Base-by-base conservation (phyloP, 23 tunicate species). In the Trididemnum clinides region DNA sequence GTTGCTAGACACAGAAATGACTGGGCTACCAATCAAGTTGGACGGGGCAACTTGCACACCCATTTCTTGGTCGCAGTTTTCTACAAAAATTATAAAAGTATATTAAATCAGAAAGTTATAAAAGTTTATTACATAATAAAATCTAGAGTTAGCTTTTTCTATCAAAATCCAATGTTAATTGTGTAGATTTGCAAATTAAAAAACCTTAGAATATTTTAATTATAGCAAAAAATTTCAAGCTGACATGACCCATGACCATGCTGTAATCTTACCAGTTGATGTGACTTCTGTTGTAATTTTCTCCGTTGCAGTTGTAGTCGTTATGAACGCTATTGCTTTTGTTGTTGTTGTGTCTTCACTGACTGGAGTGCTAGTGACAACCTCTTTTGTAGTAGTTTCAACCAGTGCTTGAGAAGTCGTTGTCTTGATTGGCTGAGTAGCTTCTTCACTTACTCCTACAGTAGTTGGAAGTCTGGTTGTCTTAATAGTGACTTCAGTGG, bases 361-460 rank as follows among this genome's bases (percentile, higher is more conserved):
- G 0, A 89, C 21, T 4, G 94, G 88, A 15, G 63, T 76, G 20
- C 75, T 59, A 3, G 27, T 25, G 25, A 28, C 20, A 59, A 59
- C 25, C 22, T 59, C 82, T n/a, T 75, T 90, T 2, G 89, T 85
- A 22, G 86, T 85, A 18, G 89, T 84, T 71, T 83, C 88, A 33
- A 44, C 64, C 10, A 84, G 81, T 28, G 93, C 25, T 28, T 29
- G 39, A 20, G 88, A 49, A 0, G 77, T 51, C 28, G 37, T 77
- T 6, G 50, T 30, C 20, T 73, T 29, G 25, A 39, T 29, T 2
- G 80, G 57, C 23, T 20, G 15, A 5, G 70, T 62, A 5, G 21
- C n/a, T 62, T 18, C 25, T 18, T 20, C 23, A 18, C 15, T 23
- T 15, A 44, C 54, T 7, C 21, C 23, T 5, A 63, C n/a, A 1